Percentiles rank a stretch among this genome's conserved stretches.
Conservation (phyloP, 2,113 vertebrate species). For the Protobothrops flavoviridis region DNA sequence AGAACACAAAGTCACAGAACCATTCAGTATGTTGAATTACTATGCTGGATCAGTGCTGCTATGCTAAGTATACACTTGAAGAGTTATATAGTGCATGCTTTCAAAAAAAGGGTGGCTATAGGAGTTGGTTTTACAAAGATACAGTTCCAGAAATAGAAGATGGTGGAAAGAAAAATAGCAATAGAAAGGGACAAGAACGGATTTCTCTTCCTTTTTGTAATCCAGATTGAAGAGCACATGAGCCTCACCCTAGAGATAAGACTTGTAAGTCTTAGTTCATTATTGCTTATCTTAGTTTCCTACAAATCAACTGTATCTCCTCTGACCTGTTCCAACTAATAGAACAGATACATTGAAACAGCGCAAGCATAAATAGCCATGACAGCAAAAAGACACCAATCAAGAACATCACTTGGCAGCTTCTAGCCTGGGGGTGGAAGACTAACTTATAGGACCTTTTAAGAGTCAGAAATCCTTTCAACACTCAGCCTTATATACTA, state of each 20-base stretch:
- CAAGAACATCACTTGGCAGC: not conserved
- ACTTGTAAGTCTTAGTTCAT: not conserved
- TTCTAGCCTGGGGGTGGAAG: not conserved
- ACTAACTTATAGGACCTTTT: not conserved
- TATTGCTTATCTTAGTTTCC: not conserved
- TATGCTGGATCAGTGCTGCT: not conserved
- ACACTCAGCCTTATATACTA: not conserved
- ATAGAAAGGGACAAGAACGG: not conserved
- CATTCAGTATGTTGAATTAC: not conserved
- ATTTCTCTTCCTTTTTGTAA: not conserved
- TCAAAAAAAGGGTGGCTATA: not conserved
- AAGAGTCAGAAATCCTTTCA: not conserved
- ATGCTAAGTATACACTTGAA: not conserved
- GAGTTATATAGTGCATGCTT: slow-evolving; percentile 11
- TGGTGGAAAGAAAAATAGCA: not conserved
- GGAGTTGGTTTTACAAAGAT: not conserved
- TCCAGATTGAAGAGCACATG: not conserved
- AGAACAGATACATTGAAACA: not conserved
- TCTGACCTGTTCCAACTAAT: not conserved
- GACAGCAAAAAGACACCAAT: not conserved
- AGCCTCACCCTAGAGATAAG: not conserved
- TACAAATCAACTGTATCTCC: not conserved
- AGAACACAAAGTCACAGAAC: not conserved
- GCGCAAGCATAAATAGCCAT: not conserved
- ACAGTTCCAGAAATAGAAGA: not conserved